Percentiles rank a stretch among this genome's conserved stretches.
Conservation (phyloP, 2,113 vertebrate genomes). For the Rhynchomys soricoides region DNA sequence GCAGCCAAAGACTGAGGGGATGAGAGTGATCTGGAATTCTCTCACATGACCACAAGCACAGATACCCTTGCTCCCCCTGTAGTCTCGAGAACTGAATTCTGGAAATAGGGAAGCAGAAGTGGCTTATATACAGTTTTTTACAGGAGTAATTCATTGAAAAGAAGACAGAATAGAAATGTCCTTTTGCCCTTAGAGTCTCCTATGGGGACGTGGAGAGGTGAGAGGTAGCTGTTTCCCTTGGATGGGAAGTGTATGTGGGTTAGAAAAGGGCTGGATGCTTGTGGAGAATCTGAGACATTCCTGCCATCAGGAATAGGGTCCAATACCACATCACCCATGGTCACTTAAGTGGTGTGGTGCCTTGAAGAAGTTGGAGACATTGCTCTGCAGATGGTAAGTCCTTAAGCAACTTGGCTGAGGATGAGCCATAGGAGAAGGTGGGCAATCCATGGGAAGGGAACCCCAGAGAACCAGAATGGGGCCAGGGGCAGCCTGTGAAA, state of each 20-base stretch:
- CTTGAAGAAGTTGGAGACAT: not conserved
- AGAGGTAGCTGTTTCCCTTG: too few species aligned
- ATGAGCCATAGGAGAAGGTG: not conserved
- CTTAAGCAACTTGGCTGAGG: rapidly evolving
- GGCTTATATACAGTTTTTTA: not conserved
- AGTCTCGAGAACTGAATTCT: not conserved
- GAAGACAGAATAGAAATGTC: not conserved
- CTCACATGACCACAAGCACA: not conserved
- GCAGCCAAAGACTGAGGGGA: not conserved
- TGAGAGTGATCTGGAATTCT: too few species aligned
- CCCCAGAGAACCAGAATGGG: not conserved
- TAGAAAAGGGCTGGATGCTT: too few species aligned
- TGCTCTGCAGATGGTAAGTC: not conserved
- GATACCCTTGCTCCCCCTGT: not conserved
- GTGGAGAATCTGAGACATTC: not conserved
- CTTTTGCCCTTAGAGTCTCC: not conserved
- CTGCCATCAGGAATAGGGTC: not conserved
- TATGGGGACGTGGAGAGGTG: too few species aligned
- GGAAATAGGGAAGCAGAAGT: not conserved
- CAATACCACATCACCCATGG: too few species aligned
- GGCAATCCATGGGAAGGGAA: too few species aligned
- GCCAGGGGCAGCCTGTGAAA: not conserved
- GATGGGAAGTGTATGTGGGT: not conserved
- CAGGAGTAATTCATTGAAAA: not conserved
- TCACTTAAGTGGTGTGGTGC: rapidly evolving